Percentiles rank a stretch among this genome's conserved stretches.
These are phyloP conservation scores for Phyllotis vaccarum DNA, from an alignment of 2,797 vertebrate genomes.

Conservation along the genomic window DNA sequence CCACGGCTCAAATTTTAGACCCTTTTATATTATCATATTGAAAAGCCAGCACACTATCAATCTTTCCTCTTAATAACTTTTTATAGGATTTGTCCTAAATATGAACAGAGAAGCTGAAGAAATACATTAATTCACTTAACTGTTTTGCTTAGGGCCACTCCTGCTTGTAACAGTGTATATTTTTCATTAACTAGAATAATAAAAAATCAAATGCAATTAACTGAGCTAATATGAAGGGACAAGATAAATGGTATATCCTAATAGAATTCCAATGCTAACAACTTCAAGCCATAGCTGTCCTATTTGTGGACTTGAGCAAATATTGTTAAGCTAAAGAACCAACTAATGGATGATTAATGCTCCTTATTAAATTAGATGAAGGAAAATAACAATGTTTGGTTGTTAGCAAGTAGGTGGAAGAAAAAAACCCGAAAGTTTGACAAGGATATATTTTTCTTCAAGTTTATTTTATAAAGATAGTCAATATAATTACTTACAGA, in stretches of 20 bases:
- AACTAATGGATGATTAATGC: conserved; percentile 84
- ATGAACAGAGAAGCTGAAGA: conserved; percentile 57
- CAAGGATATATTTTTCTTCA: conserved; percentile 72
- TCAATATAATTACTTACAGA: conserved; percentile 74
- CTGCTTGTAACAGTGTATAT: conserved; percentile 71
- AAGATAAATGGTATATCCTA: conserved; percentile 80
- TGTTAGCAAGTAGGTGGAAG: conserved; percentile 74
- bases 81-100: conserved; percentile 42
- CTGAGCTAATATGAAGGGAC: conserved; percentile 78
- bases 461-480: conserved; percentile 76
- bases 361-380: conserved; percentile 81
- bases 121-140: conserved; percentile 71
- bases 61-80: conserved; percentile 53
- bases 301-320: conserved; percentile 79
- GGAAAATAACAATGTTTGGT: conserved; percentile 79
- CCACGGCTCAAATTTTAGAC: neutral
- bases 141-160: conserved; percentile 70
- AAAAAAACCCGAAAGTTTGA: conserved; percentile 68
- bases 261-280: conserved; percentile 83
- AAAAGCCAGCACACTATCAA: conserved; percentile 54
- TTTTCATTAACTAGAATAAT: conserved; percentile 82
- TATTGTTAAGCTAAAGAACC: conserved; percentile 79
- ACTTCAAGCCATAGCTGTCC: conserved; percentile 76
- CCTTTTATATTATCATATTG: conserved; percentile 42
- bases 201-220: conserved; percentile 84